phyloP scores from a whole-genome alignment of 37 sponge, comb jelly and placozoan species.

The Theonella swinhoei region DNA sequence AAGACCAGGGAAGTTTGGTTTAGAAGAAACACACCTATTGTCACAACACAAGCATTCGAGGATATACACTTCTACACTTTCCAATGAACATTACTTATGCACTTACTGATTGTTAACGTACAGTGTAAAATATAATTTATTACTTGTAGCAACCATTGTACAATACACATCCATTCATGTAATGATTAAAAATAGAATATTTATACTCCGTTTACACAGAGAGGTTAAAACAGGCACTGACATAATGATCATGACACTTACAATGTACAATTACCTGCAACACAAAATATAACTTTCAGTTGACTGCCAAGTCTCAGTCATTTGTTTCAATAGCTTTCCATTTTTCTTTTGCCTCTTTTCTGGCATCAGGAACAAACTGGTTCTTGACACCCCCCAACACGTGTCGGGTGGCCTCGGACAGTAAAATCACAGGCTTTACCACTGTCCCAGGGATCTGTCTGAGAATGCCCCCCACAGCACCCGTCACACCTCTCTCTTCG shows the following conservation, averaged over 20 bases:
- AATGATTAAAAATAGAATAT: too few relatives aligned
- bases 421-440: constrained; percentile 82
- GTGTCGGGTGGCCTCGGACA: constrained; percentile 83
- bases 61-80: not conserved
- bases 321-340: constrained; percentile 43
- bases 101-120: too few relatives aligned
- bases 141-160: too few relatives aligned
- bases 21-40: not conserved
- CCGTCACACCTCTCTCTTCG: constrained; percentile 72
- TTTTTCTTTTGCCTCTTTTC: constrained; percentile 79
- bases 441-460: constrained; percentile 75
- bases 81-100: not conserved
- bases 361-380: constrained; percentile 89
- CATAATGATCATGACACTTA: not conserved
- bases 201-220: too few relatives aligned
- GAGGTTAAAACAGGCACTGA: too few relatives aligned
- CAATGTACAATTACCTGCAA: not conserved
- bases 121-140: too few relatives aligned
- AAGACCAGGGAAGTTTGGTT: constrained; percentile 2
- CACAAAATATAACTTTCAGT: not conserved
- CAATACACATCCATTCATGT: too few relatives aligned
- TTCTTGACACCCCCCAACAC: constrained; percentile 89
- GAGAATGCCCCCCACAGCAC: constrained; percentile 88
- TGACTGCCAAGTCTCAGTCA: not conserved
- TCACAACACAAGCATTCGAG: not conserved